Base-by-base conservation (phyloP, 2,113 vertebrate species). In the Ariopsis seemanni region DNA sequence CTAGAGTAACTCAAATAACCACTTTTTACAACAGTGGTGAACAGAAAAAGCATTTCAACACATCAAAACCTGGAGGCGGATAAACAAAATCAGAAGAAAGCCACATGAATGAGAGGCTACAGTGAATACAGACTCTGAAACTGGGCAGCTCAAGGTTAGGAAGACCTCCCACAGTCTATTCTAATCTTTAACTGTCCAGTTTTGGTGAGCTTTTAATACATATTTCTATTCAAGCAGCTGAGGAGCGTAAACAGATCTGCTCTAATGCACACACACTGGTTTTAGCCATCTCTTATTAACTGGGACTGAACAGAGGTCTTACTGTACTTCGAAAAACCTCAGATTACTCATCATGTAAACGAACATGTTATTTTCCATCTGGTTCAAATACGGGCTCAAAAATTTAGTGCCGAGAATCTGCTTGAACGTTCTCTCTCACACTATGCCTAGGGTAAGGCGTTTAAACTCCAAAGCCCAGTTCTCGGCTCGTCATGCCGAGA, bases 291-390 rank as follows among this genome's bases (percentile, higher is more conserved):
- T 60, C 11, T 65, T 82, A 82, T 82, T n/a, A 65, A 20, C 12
- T 62, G 27, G 30, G n/a, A 12, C 12, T 48, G 77, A 55, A 80
- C n/a, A 15, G 78, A 9, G 30, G 78, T 42, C 42, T 42, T 42
- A 0, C 17, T 80, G 57, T 30, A 17, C 11, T 63, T 63, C 20
- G 1, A 48, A 9, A 18, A 65, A 63, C 8, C 60, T 82, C 81
- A 15, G 48, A 8, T 72, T 72, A 85, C 14, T 72, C 63, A 69
- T 55, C 83, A 69, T 53, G 20, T 17, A 81, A 34, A 8, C 81
- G n/a, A 83, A 42, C 62, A 27, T 62, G 79, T 10, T 80, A 53
- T 67, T 65, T 82, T 17, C 82, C 82, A 65, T 67, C 62, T 27
- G 82, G 14, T 7, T 17, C 7, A 2, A 83, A 83, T 25, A 27